Conservation (phyloP, 2,797 vertebrate species). For the Valencia hispanica region DNA sequence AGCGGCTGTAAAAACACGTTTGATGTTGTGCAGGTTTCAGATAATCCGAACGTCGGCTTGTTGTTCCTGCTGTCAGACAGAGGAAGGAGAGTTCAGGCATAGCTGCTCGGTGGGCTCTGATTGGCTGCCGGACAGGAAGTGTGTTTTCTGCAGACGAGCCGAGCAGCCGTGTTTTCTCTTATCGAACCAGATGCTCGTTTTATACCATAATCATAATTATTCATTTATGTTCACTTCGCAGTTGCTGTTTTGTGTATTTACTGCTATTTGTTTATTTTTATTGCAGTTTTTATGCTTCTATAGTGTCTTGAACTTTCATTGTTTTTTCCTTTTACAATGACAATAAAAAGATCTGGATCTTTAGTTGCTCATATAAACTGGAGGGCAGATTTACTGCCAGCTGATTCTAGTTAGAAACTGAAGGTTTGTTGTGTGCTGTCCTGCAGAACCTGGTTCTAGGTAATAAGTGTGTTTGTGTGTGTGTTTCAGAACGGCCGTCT, state of each 20-base stretch:
- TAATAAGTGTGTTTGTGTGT: slow-evolving; percentile 1
- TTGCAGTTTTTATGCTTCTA: no score
- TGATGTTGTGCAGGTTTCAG: neutral
- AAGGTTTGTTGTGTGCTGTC: neutral
- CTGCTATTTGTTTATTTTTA: no score
- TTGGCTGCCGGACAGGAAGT: slow-evolving; percentile 65
- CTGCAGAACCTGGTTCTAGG: neutral
- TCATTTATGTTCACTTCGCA: no score
- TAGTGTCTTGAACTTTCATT: no score
- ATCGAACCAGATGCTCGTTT: no score
- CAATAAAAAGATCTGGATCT: no score
- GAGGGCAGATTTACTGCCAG: neutral
- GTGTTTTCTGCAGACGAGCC: slow-evolving; percentile 55
- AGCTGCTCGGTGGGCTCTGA: slow-evolving; percentile 5
- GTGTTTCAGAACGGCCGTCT: slow-evolving; percentile 89
- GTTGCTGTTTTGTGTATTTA: no score
- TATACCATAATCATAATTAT: no score
- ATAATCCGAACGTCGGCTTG: slow-evolving; percentile 10
- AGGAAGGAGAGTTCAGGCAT: slow-evolving; percentile 22
- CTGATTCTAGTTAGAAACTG: neutral
- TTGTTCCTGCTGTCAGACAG: neutral
- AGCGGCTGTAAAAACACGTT: neutral
- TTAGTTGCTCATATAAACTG: slow-evolving; percentile 14
- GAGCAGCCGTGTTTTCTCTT: slow-evolving; percentile 14
- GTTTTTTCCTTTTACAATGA: no score